A percentile compares a stretch with the other conserved stretches of the same genome.
phyloP scores from a whole-genome alignment of 2,888 invertebrate species.

The Leistus spinibarbis region DNA sequence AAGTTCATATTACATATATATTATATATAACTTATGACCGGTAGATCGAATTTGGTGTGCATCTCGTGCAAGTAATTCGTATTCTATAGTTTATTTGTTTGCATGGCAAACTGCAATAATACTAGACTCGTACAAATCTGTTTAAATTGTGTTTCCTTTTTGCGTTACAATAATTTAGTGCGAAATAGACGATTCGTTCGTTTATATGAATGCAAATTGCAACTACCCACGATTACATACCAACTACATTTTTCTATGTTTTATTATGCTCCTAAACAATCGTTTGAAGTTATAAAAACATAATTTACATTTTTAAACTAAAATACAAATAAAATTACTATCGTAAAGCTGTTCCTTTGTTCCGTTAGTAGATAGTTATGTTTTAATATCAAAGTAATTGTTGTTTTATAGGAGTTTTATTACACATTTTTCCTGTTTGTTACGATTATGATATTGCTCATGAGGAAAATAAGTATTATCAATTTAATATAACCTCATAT shows the following conservation, averaged over 20 bases:
- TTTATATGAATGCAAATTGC: neutral
- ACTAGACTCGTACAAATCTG: slow-evolving; percentile 19
- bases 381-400: neutral
- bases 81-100: neutral
- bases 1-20: no score
- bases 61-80: neutral
- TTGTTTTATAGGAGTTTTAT: neutral
- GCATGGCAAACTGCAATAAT: slow-evolving; percentile 19
- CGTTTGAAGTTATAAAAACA: neutral
- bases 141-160: slow-evolving; percentile 35
- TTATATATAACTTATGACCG: neutral
- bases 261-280: neutral
- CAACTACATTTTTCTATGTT: neutral
- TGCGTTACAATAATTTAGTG: slow-evolving; percentile 13
- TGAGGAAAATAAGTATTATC: no score
- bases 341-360: neutral
- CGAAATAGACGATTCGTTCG: neutral
- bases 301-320: neutral
- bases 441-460: neutral
- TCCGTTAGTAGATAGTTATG: neutral
- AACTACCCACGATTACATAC: neutral
- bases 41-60: neutral
- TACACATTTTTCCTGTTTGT: neutral
- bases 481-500: no score
- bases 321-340: neutral